These are phyloP conservation scores for Dinocampus coccinellae DNA, from an alignment of 2,888 invertebrate genomes.

Conservation along the genomic window DNA sequence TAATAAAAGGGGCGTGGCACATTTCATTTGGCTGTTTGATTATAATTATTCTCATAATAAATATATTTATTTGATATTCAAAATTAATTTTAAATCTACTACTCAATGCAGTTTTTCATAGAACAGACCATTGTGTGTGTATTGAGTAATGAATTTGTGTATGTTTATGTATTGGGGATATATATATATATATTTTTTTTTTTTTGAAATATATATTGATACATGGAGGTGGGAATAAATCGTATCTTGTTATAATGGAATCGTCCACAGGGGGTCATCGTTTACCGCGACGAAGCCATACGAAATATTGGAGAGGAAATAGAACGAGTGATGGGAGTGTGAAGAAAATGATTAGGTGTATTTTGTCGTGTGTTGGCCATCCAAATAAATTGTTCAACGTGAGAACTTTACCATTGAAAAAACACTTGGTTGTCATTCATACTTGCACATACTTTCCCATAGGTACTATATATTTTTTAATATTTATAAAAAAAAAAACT, in stretches of 20 bases:
- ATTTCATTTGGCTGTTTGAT: constrained; percentile 39
- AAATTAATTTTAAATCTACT: too few relatives aligned
- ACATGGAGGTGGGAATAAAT: constrained; percentile 56
- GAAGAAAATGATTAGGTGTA: background rate
- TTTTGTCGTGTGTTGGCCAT: constrained; percentile 32
- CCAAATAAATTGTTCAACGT: constrained; percentile 50
- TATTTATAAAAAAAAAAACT: too few relatives aligned
- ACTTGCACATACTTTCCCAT: background rate
- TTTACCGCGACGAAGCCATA: constrained; percentile 57
- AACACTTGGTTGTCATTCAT: constrained; percentile 53
- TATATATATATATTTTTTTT: too few relatives aligned
- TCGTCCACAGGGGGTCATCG: constrained; percentile 64
- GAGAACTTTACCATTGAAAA: constrained; percentile 60
- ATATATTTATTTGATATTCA: constrained; percentile 40
- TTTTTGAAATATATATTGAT: too few relatives aligned
- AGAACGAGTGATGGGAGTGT: background rate
- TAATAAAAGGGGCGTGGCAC: constrained; percentile 43
- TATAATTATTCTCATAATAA: background rate
- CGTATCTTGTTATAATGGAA: constrained; percentile 64
- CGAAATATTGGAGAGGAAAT: constrained; percentile 42
- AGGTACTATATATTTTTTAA: background rate
- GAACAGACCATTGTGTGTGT: too few relatives aligned
- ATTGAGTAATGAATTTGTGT: too few relatives aligned
- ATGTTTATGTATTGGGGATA: too few relatives aligned
- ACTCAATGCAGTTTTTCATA: too few relatives aligned